These are phyloP conservation scores for Trichogramma pretiosum DNA, from an alignment of 1,140 invertebrate species.

Conservation along the genomic window DNA sequence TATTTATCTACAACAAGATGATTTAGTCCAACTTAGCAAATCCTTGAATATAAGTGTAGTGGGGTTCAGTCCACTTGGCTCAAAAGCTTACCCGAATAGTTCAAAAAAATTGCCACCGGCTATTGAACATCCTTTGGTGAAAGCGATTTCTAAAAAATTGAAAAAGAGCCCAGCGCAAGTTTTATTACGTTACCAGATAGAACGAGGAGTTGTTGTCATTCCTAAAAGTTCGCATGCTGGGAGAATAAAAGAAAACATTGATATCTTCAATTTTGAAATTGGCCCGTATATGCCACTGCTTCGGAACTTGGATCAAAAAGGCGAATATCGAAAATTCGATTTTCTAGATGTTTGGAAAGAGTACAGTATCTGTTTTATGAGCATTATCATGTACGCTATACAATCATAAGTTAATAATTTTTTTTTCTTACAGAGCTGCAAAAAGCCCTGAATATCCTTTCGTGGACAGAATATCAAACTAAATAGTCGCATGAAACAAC, in stretches of 20 bases:
- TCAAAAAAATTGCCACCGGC: slow-evolving; percentile 55
- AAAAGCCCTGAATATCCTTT: slow-evolving; percentile 1
- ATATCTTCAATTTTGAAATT: slow-evolving; percentile 41
- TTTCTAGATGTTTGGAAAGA: slow-evolving; percentile 51
- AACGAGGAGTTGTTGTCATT: slow-evolving; percentile 50
- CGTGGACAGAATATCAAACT: neutral
- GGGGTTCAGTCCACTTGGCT: slow-evolving; percentile 56
- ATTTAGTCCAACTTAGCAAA: slow-evolving; percentile 51
- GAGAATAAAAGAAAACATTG: slow-evolving; percentile 50
- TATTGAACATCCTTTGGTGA: slow-evolving; percentile 56
- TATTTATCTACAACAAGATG: slow-evolving; percentile 52
- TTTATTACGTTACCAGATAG: slow-evolving; percentile 48
- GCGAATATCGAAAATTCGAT: slow-evolving; percentile 49
- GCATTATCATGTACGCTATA: neutral
- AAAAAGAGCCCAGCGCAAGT: slow-evolving; percentile 54
- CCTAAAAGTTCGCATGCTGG: slow-evolving; percentile 52
- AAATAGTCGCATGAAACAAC: neutral
- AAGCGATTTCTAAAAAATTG: slow-evolving; percentile 51
- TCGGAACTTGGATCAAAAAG: slow-evolving; percentile 46
- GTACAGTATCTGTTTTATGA: slow-evolving; percentile 25
- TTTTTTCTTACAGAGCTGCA: neutral
- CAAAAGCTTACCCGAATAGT: slow-evolving; percentile 46
- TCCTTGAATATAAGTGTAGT: slow-evolving; percentile 47
- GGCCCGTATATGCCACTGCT: slow-evolving; percentile 33
- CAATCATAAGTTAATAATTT: neutral